Evolutionary conservation across 2,888 invertebrate species (phyloP), one percentile per base, ranked within the genome.

Genomic region (Ischnus inquisitorius): DNA sequence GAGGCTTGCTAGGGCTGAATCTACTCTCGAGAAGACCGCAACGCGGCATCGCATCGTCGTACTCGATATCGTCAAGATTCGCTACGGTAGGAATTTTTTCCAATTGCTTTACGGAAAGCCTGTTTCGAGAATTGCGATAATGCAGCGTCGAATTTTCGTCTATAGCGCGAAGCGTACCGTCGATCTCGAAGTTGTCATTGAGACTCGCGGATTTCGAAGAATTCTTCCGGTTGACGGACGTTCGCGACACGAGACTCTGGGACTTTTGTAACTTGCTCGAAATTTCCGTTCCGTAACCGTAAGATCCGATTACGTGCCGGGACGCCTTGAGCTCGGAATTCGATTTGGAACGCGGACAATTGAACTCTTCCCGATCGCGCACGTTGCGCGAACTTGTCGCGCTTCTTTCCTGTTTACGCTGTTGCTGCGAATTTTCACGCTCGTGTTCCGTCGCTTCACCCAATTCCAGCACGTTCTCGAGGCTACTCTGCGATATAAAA

Each of bases 401-500:
- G 3, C 25, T 78, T 54, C 60, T 34, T n/a, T n/a, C n/a, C 12
- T 6, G 67, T 28, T 39, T 25, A 22, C 3, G 10, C 54, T 22
- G 12, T 14, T 28, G 57, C 62, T 28, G 57, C 62, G 54, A 12
- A 2, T 19, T 16, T 12, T 68, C 51, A n/a, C 34, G 72, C 12
- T 19, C 51, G 22, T 14, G 14, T n/a, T 16, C 43, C 22, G 71
- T 69, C 69, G 84, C 80, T 74, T 90, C 87, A 68, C 76, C 81
- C 80, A 78, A 41, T 77, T 88, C 86, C 65, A 78, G 5, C 3
- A 87, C 79, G n/a, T 88, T 82, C 46, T 90, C 91, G 43, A 88
- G 84, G 46, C 88, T 89, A 19, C 87, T 87, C 25, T 78, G 87
- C 39, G 90, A 90, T 1, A 90, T 77, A 65, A 91, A 92, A 86